Conservation (phyloP, 2,113 vertebrate genomes). For the Plecturocebus donacophilus region DNA sequence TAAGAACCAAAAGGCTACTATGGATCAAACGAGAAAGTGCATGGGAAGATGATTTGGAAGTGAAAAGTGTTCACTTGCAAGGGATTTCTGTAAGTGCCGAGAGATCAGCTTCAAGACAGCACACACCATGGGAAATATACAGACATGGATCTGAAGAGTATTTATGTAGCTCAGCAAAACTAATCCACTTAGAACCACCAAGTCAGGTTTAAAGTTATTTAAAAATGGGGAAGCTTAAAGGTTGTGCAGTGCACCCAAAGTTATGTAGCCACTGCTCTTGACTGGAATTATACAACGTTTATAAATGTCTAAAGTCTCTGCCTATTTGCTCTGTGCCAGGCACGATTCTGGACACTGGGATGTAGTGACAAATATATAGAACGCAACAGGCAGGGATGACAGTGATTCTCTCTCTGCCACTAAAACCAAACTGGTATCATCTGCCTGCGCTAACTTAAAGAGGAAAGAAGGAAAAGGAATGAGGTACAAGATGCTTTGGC, state of each 20-base stretch:
- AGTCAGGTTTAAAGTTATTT: slow-evolving; percentile 41
- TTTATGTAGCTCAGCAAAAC: slow-evolving; percentile 36
- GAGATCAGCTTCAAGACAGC: background rate
- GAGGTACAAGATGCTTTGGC: background rate
- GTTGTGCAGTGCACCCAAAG: background rate
- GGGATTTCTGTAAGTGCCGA: background rate
- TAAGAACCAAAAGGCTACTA: background rate
- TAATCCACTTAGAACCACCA: slow-evolving; percentile 23
- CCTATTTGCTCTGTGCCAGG: background rate
- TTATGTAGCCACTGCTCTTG: background rate
- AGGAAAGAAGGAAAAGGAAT: background rate
- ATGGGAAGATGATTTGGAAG: slow-evolving; percentile 40
- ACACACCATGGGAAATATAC: background rate
- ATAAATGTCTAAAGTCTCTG: background rate
- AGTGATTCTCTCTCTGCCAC: background rate
- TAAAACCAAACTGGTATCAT: background rate
- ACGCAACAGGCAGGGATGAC: background rate
- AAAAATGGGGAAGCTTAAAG: slow-evolving; percentile 20
- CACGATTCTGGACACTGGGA: background rate
- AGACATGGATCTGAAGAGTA: background rate
- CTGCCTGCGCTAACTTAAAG: background rate
- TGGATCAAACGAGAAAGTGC: background rate
- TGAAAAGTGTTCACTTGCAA: background rate
- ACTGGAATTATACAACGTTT: background rate
- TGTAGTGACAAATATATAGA: background rate